A percentile compares a stretch with the other conserved stretches of the same genome.
These are phyloP conservation scores for Megalurothrips usitatus DNA, from an alignment of 2,888 invertebrate species.

Conservation along the genomic window DNA sequence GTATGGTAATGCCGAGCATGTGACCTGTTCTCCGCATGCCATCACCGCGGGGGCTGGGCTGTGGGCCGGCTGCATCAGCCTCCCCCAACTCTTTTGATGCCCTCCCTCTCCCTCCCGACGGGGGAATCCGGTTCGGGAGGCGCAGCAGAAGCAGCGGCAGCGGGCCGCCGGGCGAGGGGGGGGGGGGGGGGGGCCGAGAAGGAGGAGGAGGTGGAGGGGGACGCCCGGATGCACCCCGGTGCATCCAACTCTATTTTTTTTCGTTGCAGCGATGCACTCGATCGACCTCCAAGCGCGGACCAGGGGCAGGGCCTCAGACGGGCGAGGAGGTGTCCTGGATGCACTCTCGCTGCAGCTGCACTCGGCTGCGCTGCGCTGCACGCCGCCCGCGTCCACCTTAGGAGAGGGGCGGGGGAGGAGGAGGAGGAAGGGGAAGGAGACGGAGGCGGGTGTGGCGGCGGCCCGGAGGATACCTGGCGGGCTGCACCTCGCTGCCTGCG, in stretches of 20 bases:
- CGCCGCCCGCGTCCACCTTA: neutral
- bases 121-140: too few species aligned
- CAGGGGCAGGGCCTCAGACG: neutral
- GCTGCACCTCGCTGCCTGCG: neutral
- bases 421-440: neutral
- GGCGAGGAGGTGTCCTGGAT: constrained; percentile 14
- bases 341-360: neutral
- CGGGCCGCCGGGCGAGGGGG: neutral
- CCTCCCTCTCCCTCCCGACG: neutral
- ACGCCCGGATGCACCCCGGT: constrained; percentile 2
- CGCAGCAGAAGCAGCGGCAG: too few species aligned
- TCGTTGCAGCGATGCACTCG: constrained; percentile 14
- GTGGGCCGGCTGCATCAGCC: neutral
- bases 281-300: constrained; percentile 18
- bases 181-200: neutral
- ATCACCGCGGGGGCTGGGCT: too few species aligned
- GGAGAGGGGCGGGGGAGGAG: neutral
- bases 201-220: neutral
- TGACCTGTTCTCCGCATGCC: too few species aligned
- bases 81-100: neutral
- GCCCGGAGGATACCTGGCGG: neutral
- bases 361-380: neutral
- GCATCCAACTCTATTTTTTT: constrained; percentile 5
- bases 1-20: too few species aligned
- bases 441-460: neutral